Base-by-base conservation (phyloP, 2,888 invertebrate species). In the Eilema caniola region DNA sequence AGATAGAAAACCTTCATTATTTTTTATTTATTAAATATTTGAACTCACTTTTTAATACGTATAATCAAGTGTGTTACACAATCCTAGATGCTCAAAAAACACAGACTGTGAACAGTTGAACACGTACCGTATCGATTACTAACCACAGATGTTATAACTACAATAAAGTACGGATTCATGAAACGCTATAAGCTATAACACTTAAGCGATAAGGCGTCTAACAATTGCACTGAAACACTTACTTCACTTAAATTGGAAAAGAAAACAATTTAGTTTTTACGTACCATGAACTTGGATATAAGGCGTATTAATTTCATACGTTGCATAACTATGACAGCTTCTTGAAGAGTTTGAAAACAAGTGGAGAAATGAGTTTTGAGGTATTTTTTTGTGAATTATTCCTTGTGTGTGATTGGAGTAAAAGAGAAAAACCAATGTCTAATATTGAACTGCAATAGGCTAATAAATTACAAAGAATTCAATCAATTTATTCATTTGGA, bases 161-260 rank as follows among this genome's bases (percentile, higher is more conserved):
- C 47, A 68, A 73, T 78, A 63, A 70, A 78, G 69, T 59, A 41
- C 23, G 7, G 53, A 72, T 68, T 63, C 59, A 63, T 56, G 41
- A 69, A 71, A 68, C 59, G 62, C 62, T 24, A 73, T 72, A 74
- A 70, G 62, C 62, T 24, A 73, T 72, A 74, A 70, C 67, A 53
- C 68, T 70, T 70, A 37, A 60, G 66, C 80, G 73, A 80, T 82
- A 81, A 75, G 74, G 62, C 57, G 28, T 41, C 59, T 71, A 71
- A 72, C 70, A 69, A 72, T 69, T 24, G 56, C 71, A 41, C 61
- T 60, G 25, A 33, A 64, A 41, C 57, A 31, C 28, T 47, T 10
- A 37, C 63, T 24, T 28, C 28, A 41, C 14, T 41, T 62, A 71
- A 71, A 67, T 61, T 68, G 67, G n/a, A 65, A 65, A 61, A 41